Evolutionary conservation across 2,113 vertebrate genomes (phyloP).

Genomic region (Hypocryptadius cinnamomeus): DNA sequence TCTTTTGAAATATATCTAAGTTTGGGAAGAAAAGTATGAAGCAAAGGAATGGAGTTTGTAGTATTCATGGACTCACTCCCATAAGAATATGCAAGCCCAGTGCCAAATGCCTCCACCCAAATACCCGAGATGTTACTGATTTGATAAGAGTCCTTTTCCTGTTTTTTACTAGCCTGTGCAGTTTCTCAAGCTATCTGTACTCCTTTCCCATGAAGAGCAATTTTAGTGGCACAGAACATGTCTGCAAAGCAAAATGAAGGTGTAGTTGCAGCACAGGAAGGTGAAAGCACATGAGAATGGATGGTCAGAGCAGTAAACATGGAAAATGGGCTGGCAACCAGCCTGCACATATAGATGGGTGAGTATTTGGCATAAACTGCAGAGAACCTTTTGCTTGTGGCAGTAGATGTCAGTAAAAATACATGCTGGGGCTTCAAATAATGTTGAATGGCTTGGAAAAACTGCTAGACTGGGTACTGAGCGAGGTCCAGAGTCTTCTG

Average conservation of each 20-base stretch:
- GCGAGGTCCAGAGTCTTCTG: neutral
- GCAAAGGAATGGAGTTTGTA: neutral
- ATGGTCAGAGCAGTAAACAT: neutral
- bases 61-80: neutral
- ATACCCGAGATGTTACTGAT: conserved; percentile 13
- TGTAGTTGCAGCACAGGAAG: neutral
- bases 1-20: neutral
- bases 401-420: neutral
- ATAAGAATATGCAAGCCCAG: neutral
- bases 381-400: neutral
- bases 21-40: neutral
- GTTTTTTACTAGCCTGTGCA: conserved; percentile 5
- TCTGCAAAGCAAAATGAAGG: neutral
- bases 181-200: neutral
- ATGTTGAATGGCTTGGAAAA: neutral
- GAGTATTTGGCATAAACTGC: neutral
- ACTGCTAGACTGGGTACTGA: neutral
- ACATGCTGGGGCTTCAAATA: neutral
- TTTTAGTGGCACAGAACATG: neutral
- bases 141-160: conserved; percentile 51
- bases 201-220: neutral
- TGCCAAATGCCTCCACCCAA: conserved; percentile 53
- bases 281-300: neutral
- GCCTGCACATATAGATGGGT: neutral
- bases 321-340: neutral